Evolutionary conservation across 2,888 invertebrate species (phyloP).

Genomic region (Drosophila nr. perissopoda): DNA sequence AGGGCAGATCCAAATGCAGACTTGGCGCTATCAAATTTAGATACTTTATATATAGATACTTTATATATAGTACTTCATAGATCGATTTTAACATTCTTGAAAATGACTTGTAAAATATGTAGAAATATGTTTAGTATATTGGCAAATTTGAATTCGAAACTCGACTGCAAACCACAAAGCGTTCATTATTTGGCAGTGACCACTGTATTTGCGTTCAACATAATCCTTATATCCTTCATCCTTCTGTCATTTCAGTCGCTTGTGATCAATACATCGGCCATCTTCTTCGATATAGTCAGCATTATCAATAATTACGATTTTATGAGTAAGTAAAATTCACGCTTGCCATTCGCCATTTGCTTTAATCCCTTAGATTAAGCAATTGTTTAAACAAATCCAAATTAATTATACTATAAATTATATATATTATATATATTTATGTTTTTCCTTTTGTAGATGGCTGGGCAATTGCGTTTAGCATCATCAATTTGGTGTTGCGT

Average conservation of each 20-base stretch:
- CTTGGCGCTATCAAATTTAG: background rate
- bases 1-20: background rate
- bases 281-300: conserved; percentile 84
- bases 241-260: conserved; percentile 80
- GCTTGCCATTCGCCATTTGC: conserved; percentile 6
- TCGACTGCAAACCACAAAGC: background rate
- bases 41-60: background rate
- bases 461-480: conserved; percentile 84
- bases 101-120: background rate
- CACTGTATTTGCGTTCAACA: background rate
- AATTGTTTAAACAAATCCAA: background rate
- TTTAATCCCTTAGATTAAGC: background rate
- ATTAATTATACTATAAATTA: background rate
- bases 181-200: background rate
- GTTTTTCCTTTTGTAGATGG: conserved; percentile 70
- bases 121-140: background rate
- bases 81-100: background rate
- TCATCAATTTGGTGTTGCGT: conserved; percentile 83
- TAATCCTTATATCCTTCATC: conserved; percentile 1
- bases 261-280: conserved; percentile 84
- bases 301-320: conserved; percentile 79
- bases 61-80: too few relatives aligned
- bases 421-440: background rate
- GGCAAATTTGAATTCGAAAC: background rate
- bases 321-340: conserved; percentile 82